Evolutionary conservation across 2,113 vertebrate genomes (phyloP), one percentile per base, ranked within the genome.

Genomic region (Morone saxatilis): DNA sequence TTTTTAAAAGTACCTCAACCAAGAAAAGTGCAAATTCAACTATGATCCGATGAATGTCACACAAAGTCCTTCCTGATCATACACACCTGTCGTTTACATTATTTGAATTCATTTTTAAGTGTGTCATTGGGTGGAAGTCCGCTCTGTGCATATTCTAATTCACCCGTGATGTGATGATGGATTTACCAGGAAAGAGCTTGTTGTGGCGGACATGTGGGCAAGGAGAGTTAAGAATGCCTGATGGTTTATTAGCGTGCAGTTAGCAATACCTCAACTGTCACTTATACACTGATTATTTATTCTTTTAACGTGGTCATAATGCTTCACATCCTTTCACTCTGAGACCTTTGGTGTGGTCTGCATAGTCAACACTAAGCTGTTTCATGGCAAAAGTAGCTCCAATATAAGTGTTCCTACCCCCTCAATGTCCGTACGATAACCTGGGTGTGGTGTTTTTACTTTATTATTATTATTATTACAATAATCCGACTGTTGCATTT

Each of bases 141-240:
- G 8, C 25, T 51, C 6, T 54, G 36, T 67, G 43, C 16, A 5
- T 62, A 56, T 50, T 80, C 31, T 3, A 19, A 47, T 73, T 66
- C 13, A 51, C 43, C 65, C 22, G 57, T 59, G 50, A 57, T 69
- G 43, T 19, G n/a, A 22, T 69, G 61, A 73, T 73, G 17, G 16
- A 59, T 56, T 71, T 57, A 47, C 40, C 25, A 71, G 16, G 31
- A n/a, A 25, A 22, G 36, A 40, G 19, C 7, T 45, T 45, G 45
- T 48, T 1, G 19, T 69, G 62, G n/a, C 2, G 3, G 6, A 65
- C 38, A 47, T 17, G 31, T 66, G 51, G 48, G 20, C 10, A 6
- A 38, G 41, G 7, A 57, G 40, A 25, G 50, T 65, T 36, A 51
- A 53, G 53, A 74, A 70, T 47, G 2, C 8, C 31, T 63, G 63